Percentiles rank a stretch among this genome's conserved stretches.
phyloP scores from a whole-genome alignment of 2,113 vertebrate species.

The Nanorana parkeri region DNA sequence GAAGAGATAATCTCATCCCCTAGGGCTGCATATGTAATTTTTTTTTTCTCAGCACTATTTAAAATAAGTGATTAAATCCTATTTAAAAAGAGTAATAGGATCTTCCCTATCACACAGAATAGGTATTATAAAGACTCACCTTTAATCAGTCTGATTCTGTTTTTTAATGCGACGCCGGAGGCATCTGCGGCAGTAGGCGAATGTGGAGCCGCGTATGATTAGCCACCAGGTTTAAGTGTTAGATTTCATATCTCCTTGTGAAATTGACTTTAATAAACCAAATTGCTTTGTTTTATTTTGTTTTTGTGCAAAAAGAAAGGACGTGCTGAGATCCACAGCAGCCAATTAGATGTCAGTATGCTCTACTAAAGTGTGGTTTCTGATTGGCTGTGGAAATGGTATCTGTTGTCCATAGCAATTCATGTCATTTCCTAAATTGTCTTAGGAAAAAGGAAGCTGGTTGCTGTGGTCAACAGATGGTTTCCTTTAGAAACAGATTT shows the following conservation, averaged over 20 bases:
- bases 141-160: slow-evolving; percentile 50
- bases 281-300: too few relatives aligned
- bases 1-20: slow-evolving; percentile 46
- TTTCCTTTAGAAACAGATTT: too few relatives aligned
- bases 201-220: slow-evolving; percentile 28
- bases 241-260: slow-evolving; percentile 48
- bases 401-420: too few relatives aligned
- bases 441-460: too few relatives aligned
- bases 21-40: slow-evolving; percentile 47
- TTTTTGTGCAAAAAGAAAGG: too few relatives aligned
- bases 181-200: slow-evolving; percentile 1
- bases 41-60: slow-evolving; percentile 34
- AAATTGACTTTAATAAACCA: slow-evolving; percentile 42
- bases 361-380: too few relatives aligned
- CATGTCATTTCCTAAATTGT: too few relatives aligned
- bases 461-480: too few relatives aligned
- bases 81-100: slow-evolving; percentile 49
- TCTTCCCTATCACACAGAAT: slow-evolving; percentile 39
- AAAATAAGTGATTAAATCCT: slow-evolving; percentile 56
- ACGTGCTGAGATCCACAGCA: too few relatives aligned
- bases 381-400: too few relatives aligned
- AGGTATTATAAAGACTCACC: slow-evolving; percentile 52
- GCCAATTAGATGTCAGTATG: too few relatives aligned
- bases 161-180: slow-evolving; percentile 48
- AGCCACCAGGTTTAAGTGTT: slow-evolving; percentile 35